These are phyloP conservation scores for Bujurquina vittata DNA, from an alignment of 2,113 vertebrate species.

Conservation along the genomic window DNA sequence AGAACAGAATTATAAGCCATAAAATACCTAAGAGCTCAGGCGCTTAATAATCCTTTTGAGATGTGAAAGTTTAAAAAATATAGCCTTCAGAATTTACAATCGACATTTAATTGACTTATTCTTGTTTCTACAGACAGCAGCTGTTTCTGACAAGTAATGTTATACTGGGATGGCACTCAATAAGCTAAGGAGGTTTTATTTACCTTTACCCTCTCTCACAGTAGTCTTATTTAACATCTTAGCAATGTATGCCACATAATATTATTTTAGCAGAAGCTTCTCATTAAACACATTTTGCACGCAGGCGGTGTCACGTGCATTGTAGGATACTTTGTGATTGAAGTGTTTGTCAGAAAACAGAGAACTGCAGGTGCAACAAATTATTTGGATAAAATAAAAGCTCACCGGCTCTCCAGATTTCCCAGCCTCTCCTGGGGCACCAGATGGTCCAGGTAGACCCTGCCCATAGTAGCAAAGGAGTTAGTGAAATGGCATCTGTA, in stretches of 20 bases:
- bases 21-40: accelerated
- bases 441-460: constrained; percentile 94
- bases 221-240: neutral
- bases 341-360: neutral
- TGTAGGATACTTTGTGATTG: neutral
- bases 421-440: constrained; percentile 91
- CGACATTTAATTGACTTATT: too few relatives aligned
- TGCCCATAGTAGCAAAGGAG: constrained; percentile 59
- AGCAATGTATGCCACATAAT: neutral
- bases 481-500: constrained; percentile 4
- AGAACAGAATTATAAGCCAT: neutral
- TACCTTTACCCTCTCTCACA: neutral
- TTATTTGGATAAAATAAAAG: neutral
- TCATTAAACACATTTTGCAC: neutral
- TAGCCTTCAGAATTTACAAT: neutral
- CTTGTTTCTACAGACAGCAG: neutral
- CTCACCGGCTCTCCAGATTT: constrained; percentile 95
- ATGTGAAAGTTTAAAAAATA: neutral
- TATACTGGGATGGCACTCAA: neutral
- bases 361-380: neutral
- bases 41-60: neutral
- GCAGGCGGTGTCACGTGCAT: accelerated
- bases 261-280: neutral
- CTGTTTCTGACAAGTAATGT: neutral
- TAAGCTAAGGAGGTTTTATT: neutral